Base-by-base conservation (phyloP, 2,797 vertebrate species). In the Myioborus melanocephalus region DNA sequence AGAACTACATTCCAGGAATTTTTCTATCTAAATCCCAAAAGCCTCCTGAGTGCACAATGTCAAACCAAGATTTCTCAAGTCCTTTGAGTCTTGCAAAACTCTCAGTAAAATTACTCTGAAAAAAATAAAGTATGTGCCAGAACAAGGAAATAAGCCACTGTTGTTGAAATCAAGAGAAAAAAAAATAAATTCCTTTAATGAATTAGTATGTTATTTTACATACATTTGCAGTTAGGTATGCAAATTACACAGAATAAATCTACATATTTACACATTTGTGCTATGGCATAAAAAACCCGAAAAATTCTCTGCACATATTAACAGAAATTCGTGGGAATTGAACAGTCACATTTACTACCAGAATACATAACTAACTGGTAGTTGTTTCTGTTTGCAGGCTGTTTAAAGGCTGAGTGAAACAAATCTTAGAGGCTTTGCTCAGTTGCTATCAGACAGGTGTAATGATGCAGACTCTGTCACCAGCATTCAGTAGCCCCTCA, bases 1-100 rank as follows among this genome's bases (percentile, higher is more conserved):
- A 75, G 43, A 87, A 82, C 14, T 69, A 79, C 83, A 94, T 91
- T 96, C 88, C 89, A 82, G 50, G 43, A 83, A 75, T 92, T 89
- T 87, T 89, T 94, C 66, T 85, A 3, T 83, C 57, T 57, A 92
- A 96, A 91, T 90, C 79, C 49, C 86, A 34, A 56, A 92, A 88
- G 87, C 79, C 79, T 92, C 59, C 34, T 12, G 41, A 94, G 55
- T 56, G 59, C 79, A 86, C 34, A 39, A 87, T 89, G 49, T 76
- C 76, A 90, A 86, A 90, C 23, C 34, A 79, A 78, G 39, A 78
- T 66, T 72, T 80, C 86, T 84, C 47, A 85, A 83, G 57, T 56
- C 61, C 61, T 86, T 49, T 46, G 39, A 92, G 34, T 55, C 82
- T 91, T 87, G 71, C 68, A 91, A 94, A 97, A 75, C 35, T 44